Evolutionary conservation across 2,888 invertebrate genomes (phyloP).

Genomic region (Chloroclystis v-ata): DNA sequence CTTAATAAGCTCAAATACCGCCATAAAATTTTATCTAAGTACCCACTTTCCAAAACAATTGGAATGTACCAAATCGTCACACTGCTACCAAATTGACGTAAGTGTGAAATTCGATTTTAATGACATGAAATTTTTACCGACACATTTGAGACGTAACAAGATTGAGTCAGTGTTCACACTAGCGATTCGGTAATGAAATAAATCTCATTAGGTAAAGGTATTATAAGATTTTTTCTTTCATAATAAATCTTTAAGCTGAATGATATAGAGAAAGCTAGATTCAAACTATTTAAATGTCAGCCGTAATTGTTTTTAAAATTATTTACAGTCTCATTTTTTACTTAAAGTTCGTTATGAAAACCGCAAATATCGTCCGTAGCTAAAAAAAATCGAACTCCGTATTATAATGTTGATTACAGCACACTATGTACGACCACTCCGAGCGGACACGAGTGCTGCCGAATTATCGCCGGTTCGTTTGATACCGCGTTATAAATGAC

Average conservation of each 20-base stretch:
- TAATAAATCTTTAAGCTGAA: neutral
- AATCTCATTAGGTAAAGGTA: neutral
- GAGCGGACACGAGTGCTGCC: constrained; percentile 28
- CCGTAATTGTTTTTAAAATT: too few species aligned
- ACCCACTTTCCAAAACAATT: constrained; percentile 26
- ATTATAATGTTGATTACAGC: too few species aligned
- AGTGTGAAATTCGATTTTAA: constrained; percentile 37
- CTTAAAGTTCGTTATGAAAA: too few species aligned
- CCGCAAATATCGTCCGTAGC: too few species aligned
- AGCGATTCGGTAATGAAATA: neutral
- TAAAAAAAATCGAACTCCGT: too few species aligned
- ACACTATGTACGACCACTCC: constrained; percentile 10
- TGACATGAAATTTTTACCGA: constrained; percentile 34
- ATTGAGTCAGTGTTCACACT: constrained; percentile 14
- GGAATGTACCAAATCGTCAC: constrained; percentile 30
- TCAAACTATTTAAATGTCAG: too few species aligned
- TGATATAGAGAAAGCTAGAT: too few species aligned
- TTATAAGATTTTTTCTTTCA: neutral
- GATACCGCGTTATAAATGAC: constrained; percentile 59
- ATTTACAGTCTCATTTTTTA: too few species aligned
- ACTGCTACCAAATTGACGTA: constrained; percentile 28
- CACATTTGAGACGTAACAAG: constrained; percentile 26
- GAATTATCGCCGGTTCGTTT: constrained; percentile 50
- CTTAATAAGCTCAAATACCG: constrained; percentile 16
- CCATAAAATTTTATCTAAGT: constrained; percentile 14